A percentile compares a stretch with the other conserved stretches of the same genome.
These are phyloP conservation scores for Xestoiulus laeticollis DNA, from an alignment of 2,888 invertebrate genomes.

Conservation along the genomic window DNA sequence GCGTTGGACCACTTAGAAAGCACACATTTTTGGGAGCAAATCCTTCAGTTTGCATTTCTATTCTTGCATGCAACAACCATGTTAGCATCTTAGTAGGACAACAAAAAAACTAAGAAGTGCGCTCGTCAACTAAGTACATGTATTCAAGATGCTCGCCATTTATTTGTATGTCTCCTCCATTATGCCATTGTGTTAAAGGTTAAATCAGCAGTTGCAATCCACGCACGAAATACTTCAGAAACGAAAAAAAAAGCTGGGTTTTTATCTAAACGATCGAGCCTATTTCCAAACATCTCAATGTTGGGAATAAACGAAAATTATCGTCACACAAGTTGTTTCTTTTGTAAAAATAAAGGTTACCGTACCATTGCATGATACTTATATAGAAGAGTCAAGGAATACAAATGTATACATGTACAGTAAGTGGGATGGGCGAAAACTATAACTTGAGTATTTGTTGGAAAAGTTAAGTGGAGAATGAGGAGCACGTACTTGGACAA, in stretches of 20 bases:
- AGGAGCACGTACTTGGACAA: background rate
- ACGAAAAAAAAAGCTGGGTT: background rate
- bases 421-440: background rate
- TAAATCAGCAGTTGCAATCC: background rate
- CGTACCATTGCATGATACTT: background rate
- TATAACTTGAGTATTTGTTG: background rate
- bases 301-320: background rate
- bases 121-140: background rate
- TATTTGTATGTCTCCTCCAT: background rate
- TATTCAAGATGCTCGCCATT: background rate
- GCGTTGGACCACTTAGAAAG: background rate
- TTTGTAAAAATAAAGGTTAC: conserved; percentile 13
- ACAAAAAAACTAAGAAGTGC: background rate
- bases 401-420: too few relatives aligned
- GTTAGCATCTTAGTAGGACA: background rate
- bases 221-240: background rate
- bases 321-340: background rate
- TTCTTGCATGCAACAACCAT: conserved; percentile 2
- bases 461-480: background rate
- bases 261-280: background rate
- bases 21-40: background rate
- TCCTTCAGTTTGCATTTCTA: background rate
- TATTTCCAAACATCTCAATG: background rate
- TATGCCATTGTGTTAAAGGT: background rate
- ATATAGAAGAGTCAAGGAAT: background rate